These are phyloP conservation scores for Argya squamiceps DNA, from an alignment of 2,797 vertebrate species.

Conservation along the genomic window DNA sequence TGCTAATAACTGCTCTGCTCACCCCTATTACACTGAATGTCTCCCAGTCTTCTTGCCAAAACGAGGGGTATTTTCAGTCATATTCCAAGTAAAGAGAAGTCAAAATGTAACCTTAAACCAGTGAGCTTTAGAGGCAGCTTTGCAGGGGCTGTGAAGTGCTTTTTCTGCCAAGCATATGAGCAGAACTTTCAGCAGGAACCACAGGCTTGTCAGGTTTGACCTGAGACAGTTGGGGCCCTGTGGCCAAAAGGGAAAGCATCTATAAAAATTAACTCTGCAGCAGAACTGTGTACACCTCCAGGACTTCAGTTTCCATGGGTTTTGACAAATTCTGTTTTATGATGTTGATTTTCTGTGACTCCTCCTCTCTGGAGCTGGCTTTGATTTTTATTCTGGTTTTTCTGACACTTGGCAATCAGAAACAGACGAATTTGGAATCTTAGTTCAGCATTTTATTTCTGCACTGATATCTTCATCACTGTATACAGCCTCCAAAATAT, in stretches of 20 bases:
- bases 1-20: background rate
- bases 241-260: background rate
- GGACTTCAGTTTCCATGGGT: background rate
- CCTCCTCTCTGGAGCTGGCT: background rate
- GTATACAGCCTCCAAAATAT: background rate
- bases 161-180: background rate
- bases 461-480: background rate
- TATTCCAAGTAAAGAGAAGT: background rate
- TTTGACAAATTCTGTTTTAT: background rate
- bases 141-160: background rate
- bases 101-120: slow-evolving; percentile 37
- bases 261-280: background rate
- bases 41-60: slow-evolving; percentile 13
- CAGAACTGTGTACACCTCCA: background rate
- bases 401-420: background rate
- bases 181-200: background rate
- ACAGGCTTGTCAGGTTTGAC: background rate
- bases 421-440: background rate
- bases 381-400: background rate
- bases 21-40: background rate
- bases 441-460: background rate
- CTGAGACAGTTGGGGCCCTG: background rate
- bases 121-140: background rate
- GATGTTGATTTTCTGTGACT: background rate
- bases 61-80: background rate